Evolutionary conservation across 2,797 vertebrate species (phyloP).

Genomic region (Salarias fasciatus): DNA sequence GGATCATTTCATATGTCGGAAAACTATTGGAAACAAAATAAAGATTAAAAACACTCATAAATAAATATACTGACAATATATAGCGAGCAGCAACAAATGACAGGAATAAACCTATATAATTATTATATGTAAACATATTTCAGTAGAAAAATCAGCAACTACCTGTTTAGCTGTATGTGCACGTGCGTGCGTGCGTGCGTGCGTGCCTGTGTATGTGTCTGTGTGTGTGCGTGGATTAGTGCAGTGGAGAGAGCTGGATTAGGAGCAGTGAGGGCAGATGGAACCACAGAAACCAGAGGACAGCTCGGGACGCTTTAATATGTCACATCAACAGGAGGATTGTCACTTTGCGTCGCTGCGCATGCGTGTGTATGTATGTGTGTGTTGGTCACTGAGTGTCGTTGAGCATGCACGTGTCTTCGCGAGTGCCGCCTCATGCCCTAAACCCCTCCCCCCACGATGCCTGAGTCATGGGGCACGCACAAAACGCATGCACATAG

Average conservation of each 20-base stretch:
- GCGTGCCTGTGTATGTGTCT: conserved; percentile 15
- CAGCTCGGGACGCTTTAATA: conserved; percentile 61
- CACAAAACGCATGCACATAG: conserved; percentile 1
- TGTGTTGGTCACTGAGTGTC: conserved; percentile 37
- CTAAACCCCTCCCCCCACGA: conserved; percentile 48
- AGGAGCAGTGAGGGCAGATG: conserved; percentile 60
- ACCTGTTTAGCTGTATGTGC: not conserved
- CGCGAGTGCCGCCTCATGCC: conserved; percentile 69
- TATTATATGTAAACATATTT: too few relatives aligned
- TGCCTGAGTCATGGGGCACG: conserved; percentile 53
- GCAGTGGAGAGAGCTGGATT: conserved; percentile 58
- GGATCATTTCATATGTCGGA: too few relatives aligned
- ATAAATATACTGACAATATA: too few relatives aligned
- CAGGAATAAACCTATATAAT: too few relatives aligned
- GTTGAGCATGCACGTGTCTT: conserved; percentile 63
- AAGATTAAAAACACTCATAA: too few relatives aligned
- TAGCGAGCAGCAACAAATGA: too few relatives aligned
- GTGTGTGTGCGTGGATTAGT: conserved; percentile 44
- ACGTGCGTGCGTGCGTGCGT: not conserved
- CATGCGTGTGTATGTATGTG: conserved; percentile 22
- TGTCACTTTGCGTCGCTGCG: conserved; percentile 53
- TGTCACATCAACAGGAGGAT: conserved; percentile 67
- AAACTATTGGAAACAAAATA: too few relatives aligned
- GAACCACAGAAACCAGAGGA: conserved; percentile 61
- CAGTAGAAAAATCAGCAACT: too few relatives aligned